Percentiles rank a stretch among this genome's conserved stretches.
Evolutionary conservation across 2,797 vertebrate genomes (phyloP).

Genomic region (Epinephelus malabaricus): DNA sequence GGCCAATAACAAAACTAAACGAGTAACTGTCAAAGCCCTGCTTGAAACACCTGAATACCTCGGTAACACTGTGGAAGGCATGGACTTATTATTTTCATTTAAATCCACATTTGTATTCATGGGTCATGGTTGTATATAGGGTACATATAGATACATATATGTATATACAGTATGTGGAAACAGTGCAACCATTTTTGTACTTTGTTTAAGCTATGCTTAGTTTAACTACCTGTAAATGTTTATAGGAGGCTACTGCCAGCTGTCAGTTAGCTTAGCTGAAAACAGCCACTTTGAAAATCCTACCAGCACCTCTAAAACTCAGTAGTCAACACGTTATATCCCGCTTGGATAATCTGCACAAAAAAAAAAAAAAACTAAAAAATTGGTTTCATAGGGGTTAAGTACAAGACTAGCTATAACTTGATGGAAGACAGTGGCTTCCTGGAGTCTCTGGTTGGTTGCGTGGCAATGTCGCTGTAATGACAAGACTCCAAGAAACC

Average conservation of each 20-base stretch:
- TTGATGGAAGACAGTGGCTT: no score
- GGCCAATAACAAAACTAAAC: conserved; percentile 21
- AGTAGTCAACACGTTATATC: no score
- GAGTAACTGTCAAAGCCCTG: conserved; percentile 23
- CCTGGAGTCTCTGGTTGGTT: no score
- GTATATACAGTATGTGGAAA: neutral
- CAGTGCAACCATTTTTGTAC: neutral
- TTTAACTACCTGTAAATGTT: neutral
- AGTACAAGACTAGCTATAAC: no score
- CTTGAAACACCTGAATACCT: neutral
- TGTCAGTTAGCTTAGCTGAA: neutral
- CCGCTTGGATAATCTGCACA: neutral
- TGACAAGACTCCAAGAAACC: neutral
- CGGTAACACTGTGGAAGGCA: neutral
- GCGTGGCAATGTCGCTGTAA: no score
- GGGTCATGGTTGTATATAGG: neutral
- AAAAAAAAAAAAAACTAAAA: no score
- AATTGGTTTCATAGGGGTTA: no score
- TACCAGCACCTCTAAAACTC: no score
- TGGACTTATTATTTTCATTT: neutral
- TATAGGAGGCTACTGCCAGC: neutral
- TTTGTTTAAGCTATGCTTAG: neutral
- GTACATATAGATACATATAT: neutral
- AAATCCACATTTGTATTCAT: neutral
- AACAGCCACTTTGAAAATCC: no score